Percentiles rank a stretch among this genome's conserved stretches.
These are phyloP conservation scores for Crotophaga sulcirostris DNA, from an alignment of 2,113 vertebrate genomes.

Conservation along the genomic window DNA sequence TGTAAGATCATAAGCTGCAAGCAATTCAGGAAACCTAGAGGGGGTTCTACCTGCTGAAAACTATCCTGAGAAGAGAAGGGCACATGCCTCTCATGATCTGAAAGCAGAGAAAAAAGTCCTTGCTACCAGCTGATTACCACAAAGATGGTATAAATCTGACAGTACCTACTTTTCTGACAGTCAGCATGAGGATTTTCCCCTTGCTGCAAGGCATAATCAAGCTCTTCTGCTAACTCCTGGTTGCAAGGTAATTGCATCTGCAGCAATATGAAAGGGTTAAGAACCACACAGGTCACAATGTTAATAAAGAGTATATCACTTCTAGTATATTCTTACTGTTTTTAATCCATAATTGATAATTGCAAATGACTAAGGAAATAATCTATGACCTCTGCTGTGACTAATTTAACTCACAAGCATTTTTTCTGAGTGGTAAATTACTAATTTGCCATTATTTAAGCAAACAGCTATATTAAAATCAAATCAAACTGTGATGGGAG, in stretches of 20 bases:
- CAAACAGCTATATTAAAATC: background rate
- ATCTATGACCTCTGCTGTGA: background rate
- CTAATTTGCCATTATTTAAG: background rate
- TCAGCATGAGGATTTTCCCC: background rate
- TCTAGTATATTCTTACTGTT: background rate
- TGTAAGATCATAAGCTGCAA: background rate
- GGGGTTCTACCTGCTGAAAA: background rate
- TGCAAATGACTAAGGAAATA: background rate
- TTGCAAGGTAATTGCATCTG: background rate
- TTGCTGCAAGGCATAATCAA: background rate
- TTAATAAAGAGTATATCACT: background rate
- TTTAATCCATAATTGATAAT: background rate
- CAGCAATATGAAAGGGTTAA: background rate
- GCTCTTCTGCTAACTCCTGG: background rate
- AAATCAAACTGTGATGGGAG: background rate
- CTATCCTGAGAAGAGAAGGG: background rate
- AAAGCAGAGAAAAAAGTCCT: background rate
- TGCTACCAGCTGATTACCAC: background rate
- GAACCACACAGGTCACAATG: accelerated
- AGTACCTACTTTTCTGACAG: background rate
- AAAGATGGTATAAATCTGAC: background rate
- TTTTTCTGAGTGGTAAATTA: background rate
- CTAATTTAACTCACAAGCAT: background rate
- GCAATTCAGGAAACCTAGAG: background rate
- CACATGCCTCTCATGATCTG: background rate